Percentiles rank a stretch among this genome's conserved stretches.
Conservation (phyloP, 2,888 invertebrate species). For the Julus scandinavius region DNA sequence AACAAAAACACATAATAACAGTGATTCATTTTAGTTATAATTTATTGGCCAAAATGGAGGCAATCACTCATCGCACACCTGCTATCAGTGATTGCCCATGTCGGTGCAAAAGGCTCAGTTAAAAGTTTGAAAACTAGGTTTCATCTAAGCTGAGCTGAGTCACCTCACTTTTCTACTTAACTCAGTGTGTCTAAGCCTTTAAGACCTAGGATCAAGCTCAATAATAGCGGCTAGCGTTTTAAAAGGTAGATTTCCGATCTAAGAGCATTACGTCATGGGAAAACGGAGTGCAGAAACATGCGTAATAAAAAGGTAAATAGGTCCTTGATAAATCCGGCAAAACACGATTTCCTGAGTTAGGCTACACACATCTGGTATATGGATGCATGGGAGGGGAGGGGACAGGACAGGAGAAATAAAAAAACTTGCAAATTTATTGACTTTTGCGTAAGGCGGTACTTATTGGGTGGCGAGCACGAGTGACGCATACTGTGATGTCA, state of each 20-base stretch:
- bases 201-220: background rate
- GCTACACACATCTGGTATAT: background rate
- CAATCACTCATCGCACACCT: background rate
- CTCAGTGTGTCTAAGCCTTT: background rate
- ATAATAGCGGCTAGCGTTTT: background rate
- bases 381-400: background rate
- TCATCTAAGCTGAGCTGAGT: background rate
- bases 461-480: background rate
- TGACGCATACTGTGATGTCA: constrained; percentile 37
- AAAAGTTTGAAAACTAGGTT: background rate
- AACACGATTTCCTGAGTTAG: background rate
- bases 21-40: background rate
- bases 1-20: background rate
- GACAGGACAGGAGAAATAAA: background rate
- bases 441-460: constrained; percentile 15
- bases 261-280: constrained; percentile 9
- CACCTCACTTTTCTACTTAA: background rate
- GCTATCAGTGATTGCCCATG: constrained; percentile 11
- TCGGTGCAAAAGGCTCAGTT: background rate
- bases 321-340: constrained; percentile 2
- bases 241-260: background rate
- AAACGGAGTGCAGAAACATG: background rate
- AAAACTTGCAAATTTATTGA: constrained; percentile 23
- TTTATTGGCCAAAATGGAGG: background rate
- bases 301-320: constrained; percentile 13